Percentiles rank a stretch among this genome's conserved stretches.
These are phyloP conservation scores for Gymnocephalus cernua DNA, from an alignment of 2,113 vertebrate genomes.

Conservation along the genomic window DNA sequence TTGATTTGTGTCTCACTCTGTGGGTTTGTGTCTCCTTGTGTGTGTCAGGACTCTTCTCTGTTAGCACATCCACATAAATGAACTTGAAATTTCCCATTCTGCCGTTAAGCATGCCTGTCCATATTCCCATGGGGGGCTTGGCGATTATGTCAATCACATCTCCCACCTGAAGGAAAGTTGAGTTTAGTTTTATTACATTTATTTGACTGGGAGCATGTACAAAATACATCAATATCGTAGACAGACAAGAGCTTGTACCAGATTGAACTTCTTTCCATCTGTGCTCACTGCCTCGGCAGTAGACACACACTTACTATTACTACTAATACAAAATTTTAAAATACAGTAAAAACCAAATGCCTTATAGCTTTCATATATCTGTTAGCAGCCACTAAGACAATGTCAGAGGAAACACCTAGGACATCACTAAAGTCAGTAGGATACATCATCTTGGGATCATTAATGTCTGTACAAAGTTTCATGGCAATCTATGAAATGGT, in stretches of 20 bases:
- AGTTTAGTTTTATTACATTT: background rate
- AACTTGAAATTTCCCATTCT: slow-evolving; percentile 96
- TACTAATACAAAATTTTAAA: background rate
- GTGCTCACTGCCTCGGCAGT: background rate
- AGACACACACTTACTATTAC: background rate
- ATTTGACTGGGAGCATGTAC: background rate
- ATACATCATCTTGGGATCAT: no score
- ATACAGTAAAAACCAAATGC: background rate
- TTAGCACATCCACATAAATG: slow-evolving; percentile 91
- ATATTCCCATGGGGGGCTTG: slow-evolving; percentile 95
- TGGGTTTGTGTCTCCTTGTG: slow-evolving; percentile 73
- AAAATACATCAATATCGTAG: background rate
- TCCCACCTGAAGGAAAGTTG: slow-evolving; percentile 85
- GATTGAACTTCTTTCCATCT: background rate
- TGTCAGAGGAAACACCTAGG: background rate
- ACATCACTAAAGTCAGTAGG: no score
- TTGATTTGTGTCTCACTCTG: slow-evolving; percentile 79
- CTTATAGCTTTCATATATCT: background rate
- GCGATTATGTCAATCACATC: slow-evolving; percentile 94
- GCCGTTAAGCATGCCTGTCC: slow-evolving; percentile 92
- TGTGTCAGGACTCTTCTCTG: slow-evolving; percentile 79
- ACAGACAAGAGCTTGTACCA: background rate
- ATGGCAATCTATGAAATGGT: no score
- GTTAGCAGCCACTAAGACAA: background rate
- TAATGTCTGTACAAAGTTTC: no score